These are phyloP conservation scores for Varroa destructor DNA, from an alignment of 1,140 invertebrate species.

Conservation along the genomic window DNA sequence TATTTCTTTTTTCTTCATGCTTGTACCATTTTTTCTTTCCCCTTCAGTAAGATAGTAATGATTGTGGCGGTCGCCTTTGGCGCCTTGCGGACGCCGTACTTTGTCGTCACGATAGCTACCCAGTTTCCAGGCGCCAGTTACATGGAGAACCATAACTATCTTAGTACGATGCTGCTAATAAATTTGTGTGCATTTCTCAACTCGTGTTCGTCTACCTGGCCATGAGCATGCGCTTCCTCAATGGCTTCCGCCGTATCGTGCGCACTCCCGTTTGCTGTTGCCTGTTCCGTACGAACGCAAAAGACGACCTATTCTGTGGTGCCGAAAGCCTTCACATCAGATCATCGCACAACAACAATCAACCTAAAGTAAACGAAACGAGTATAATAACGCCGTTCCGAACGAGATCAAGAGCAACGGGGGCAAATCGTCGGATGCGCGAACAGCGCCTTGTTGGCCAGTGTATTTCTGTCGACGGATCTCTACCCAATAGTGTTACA, in stretches of 20 bases:
- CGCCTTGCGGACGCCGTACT: slow-evolving; percentile 44
- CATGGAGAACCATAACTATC: slow-evolving; percentile 40
- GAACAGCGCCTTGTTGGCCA: neutral
- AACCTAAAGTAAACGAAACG: no score
- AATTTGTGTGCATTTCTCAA: slow-evolving; percentile 44
- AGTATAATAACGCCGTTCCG: no score
- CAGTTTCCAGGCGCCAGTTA: slow-evolving; percentile 41
- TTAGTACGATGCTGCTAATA: slow-evolving; percentile 45
- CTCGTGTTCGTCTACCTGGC: slow-evolving; percentile 44
- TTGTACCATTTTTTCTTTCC: slow-evolving; percentile 37
- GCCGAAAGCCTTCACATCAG: slow-evolving; percentile 18
- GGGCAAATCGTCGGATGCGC: neutral
- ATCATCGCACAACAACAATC: neutral
- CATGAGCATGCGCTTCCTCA: slow-evolving; percentile 44
- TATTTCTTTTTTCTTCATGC: no score
- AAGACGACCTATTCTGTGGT: slow-evolving; percentile 21
- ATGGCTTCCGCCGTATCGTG: slow-evolving; percentile 35
- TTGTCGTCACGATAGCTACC: slow-evolving; percentile 41
- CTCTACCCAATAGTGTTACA: neutral
- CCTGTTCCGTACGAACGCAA: neutral
- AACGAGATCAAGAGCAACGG: neutral
- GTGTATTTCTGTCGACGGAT: slow-evolving; percentile 1
- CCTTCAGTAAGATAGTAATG: slow-evolving; percentile 40
- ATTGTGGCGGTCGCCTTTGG: slow-evolving; percentile 41
- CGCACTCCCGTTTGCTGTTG: slow-evolving; percentile 30